Conservation (phyloP, 2,888 invertebrate genomes). For the Orthonychiurus folsomi region DNA sequence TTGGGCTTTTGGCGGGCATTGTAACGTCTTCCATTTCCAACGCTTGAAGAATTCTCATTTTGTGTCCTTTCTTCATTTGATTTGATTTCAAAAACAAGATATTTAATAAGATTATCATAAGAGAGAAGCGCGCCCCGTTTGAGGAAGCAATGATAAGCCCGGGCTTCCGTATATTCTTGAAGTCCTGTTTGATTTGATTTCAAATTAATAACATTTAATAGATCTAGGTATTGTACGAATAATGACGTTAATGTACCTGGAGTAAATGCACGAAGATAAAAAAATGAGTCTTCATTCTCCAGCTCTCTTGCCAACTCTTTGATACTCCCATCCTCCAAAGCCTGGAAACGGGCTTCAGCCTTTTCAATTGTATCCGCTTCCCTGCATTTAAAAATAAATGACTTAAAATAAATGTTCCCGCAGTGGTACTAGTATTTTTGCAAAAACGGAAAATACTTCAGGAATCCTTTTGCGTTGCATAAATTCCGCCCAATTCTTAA, state of each 20-base stretch:
- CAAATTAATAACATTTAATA: no score
- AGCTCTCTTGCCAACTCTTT: slow-evolving; percentile 64
- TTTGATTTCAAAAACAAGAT: background rate
- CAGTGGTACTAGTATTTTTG: no score
- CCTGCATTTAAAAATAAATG: no score
- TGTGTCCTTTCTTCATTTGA: no score
- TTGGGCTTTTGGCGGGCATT: no score
- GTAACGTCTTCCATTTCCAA: background rate
- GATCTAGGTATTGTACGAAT: background rate
- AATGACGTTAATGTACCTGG: no score
- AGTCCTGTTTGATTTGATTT: no score
- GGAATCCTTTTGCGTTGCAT: no score
- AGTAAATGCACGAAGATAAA: slow-evolving; percentile 59
- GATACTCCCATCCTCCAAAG: slow-evolving; percentile 51
- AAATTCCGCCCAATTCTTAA: no score
- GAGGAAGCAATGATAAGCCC: slow-evolving; percentile 65
- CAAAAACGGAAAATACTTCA: no score
- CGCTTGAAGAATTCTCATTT: background rate
- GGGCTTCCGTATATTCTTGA: slow-evolving; percentile 81
- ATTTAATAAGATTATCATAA: background rate
- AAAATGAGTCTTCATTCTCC: slow-evolving; percentile 59
- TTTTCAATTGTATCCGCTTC: no score
- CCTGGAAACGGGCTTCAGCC: slow-evolving; percentile 8
- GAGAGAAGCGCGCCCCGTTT: slow-evolving; percentile 42
- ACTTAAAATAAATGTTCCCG: no score